A percentile compares a stretch with the other conserved stretches of the same genome.
phyloP scores from a whole-genome alignment of 2,888 invertebrate species.

The Miltochrista miniata region DNA sequence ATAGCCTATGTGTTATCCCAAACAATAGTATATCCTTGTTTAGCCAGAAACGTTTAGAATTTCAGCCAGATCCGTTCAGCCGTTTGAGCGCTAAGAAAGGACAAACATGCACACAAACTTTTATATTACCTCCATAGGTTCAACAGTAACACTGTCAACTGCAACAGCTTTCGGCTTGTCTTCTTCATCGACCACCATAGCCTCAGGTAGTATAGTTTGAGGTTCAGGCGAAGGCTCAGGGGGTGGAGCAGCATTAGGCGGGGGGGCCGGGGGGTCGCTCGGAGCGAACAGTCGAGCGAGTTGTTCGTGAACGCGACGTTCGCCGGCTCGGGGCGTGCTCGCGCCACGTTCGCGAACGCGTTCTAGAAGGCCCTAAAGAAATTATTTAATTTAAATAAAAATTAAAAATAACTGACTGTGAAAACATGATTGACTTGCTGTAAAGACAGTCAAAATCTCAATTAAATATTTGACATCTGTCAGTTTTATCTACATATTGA shows the following conservation, averaged over 20 bases:
- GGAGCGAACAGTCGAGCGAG: conserved; percentile 76
- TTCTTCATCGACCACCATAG: conserved; percentile 23
- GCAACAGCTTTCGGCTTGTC: conserved; percentile 28
- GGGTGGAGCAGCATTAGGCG: conserved; percentile 12
- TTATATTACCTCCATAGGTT: conserved; percentile 64
- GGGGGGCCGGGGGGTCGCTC: conserved; percentile 27
- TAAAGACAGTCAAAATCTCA: no score
- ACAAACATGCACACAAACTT: background rate
- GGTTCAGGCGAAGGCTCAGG: background rate
- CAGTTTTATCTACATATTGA: no score
- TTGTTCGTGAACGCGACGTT: conserved; percentile 90
- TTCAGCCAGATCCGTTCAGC: no score
- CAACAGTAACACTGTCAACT: conserved; percentile 50
- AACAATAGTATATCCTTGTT: no score
- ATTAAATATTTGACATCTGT: no score
- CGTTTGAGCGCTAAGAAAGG: no score
- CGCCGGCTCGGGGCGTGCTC: conserved; percentile 84
- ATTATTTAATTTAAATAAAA: no score
- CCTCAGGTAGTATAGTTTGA: background rate
- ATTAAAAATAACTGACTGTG: no score
- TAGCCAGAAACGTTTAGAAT: no score
- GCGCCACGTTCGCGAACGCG: conserved; percentile 89
- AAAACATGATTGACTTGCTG: no score
- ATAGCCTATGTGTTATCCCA: no score
- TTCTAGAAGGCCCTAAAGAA: conserved; percentile 86